Evolutionary conservation across 2,113 vertebrate genomes (phyloP), one percentile per base, ranked within the genome.

Genomic region (Camelus bactrianus): DNA sequence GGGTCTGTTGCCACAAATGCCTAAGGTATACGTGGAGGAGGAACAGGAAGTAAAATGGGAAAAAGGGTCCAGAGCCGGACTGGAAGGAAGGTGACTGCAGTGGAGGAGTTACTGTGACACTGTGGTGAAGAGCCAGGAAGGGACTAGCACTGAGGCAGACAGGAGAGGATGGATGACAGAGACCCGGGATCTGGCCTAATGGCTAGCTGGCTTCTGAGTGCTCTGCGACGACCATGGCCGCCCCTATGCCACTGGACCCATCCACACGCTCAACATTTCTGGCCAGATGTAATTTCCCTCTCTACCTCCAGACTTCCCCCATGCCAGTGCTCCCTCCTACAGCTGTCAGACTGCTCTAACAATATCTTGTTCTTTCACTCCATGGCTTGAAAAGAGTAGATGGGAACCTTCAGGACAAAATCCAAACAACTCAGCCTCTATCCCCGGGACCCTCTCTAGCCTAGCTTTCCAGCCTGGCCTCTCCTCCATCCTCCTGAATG

Each of bases 381-480:
- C 64, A 64, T 67, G 76, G 52, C 52, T 38, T 19, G 22, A 48
- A 77, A 56, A 89, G 46, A 16, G 50, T 9, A 35, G 11, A 56
- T 17, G 19, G 8, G 48, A 93, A 95, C 54, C 20, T 87, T 48
- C 48, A 91, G 30, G 48, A 72, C 38, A 64, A 87, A 88, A 76
- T 10, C 54, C 35, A 64, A 58, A 77, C 67, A 52, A 52, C 38
- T 52, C 58, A 11, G 42, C 20, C 16, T 77, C 5, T 16, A 60
- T 30, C 14, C 16, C 11, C 20, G 9, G 70, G 52, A 32, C 35
- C 11, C n/a, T 50, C 56, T 11, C 32, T 0, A 0, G 30, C 58
- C 54, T 32, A 5, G 11, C 24, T 24, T 79, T 77, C 50, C 20
- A 86, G 50, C 50, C 22, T 56, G 0, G 1, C 46, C 60, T 94